Base-by-base conservation (phyloP, 2,113 vertebrate genomes). In the Columba janthina region DNA sequence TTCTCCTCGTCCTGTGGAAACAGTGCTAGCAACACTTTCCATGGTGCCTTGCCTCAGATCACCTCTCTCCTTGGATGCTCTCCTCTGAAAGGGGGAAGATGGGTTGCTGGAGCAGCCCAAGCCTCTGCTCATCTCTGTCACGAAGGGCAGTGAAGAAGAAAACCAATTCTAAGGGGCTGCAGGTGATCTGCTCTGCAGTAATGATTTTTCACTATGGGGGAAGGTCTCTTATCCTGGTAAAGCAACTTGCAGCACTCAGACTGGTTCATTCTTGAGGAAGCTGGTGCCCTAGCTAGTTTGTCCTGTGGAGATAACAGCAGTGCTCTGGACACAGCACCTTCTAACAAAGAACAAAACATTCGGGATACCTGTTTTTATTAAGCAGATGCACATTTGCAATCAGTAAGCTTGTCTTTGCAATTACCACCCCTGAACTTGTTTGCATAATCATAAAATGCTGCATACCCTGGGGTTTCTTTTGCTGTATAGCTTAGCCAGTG, bases 11-110 rank as follows among this genome's bases (percentile, higher is more conserved):
- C 20, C 69, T 70, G 42, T 95, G 94, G 82, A 96, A 95, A 91
- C 19, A 61, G 48, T 42, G 14, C 70, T 89, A 78, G 48, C 61
- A 84, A 57, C 0, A 7, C 53, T 93, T 86, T 90, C 83, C 57
- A 60, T 36, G 29, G 54, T 90, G 66, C 29, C 32, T 94, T 48
- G 46, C 91, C 91, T 94, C n/a, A 79, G 42, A 61, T 91, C 81
- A 95, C 88, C 88, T 85, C 71, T 94, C 32, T 94, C 81, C 89
- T 80, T 22, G 20, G 42, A 85, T 70, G 58, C 64, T 90, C 22
- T 88, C 17, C 34, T 81, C 17, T 6, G 56, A 15, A 48, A 54
- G 12, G 25, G 28, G 19, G 9, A 44, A 36, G 44, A 25, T 32
- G 36, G 38, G 34, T 76, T 80, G 7, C 3, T 3, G 5, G 32